phyloP scores from a whole-genome alignment of 2,888 invertebrate species.

The Leucoma salicis region DNA sequence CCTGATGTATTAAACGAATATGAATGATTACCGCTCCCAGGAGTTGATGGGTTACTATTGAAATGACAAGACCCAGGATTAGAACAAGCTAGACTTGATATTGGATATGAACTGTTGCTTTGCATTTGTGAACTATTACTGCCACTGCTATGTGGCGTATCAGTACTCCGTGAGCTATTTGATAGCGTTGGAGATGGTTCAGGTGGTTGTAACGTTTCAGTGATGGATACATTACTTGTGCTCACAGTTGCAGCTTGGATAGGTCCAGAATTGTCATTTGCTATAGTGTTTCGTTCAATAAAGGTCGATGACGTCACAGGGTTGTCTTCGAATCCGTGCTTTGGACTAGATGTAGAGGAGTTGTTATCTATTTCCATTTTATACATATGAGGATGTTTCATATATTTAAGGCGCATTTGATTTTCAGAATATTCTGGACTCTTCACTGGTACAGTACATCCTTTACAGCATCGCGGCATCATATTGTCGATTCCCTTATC shows the following conservation, averaged over 20 bases:
- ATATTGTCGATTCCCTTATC: slow-evolving; percentile 58
- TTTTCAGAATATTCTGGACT: slow-evolving; percentile 64
- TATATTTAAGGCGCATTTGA: slow-evolving; percentile 62
- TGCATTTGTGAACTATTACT: slow-evolving; percentile 58
- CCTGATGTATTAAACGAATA: slow-evolving; percentile 69
- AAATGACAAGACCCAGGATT: slow-evolving; percentile 64
- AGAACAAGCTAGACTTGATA: slow-evolving; percentile 77
- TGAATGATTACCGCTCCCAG: slow-evolving; percentile 48
- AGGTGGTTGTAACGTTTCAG: slow-evolving; percentile 76
- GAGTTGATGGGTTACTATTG: slow-evolving; percentile 64
- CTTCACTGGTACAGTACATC: slow-evolving; percentile 72
- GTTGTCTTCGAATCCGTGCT: slow-evolving; percentile 78
- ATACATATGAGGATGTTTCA: slow-evolving; percentile 66
- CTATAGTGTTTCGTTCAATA: slow-evolving; percentile 80
- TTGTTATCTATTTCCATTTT: slow-evolving; percentile 77
- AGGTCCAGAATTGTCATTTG: slow-evolving; percentile 85
- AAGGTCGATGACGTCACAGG: slow-evolving; percentile 88
- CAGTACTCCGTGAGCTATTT: slow-evolving; percentile 75
- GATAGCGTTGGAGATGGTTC: slow-evolving; percentile 84
- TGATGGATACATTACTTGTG: slow-evolving; percentile 90
- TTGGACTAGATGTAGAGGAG: slow-evolving; percentile 78
- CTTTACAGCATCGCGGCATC: slow-evolving; percentile 75
- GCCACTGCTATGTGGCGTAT: slow-evolving; percentile 71
- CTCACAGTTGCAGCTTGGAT: slow-evolving; percentile 93
- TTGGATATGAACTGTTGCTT: slow-evolving; percentile 63